Conservation (phyloP, 2,797 vertebrate genomes). For the Crocodylus rhombifer region DNA sequence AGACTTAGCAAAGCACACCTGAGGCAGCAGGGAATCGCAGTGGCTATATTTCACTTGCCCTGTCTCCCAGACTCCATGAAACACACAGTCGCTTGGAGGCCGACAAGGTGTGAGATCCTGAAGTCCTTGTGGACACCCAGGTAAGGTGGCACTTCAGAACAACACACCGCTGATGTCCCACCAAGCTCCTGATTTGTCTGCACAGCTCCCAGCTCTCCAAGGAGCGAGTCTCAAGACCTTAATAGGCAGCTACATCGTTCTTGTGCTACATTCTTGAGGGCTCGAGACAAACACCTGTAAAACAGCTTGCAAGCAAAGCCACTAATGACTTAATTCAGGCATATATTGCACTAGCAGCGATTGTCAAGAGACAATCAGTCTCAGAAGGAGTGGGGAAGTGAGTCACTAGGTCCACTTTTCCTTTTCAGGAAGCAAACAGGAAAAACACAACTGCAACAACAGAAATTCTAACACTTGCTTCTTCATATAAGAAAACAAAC, state of each 20-base stretch:
- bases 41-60: not conserved
- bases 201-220: not conserved
- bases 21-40: no score
- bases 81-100: not conserved
- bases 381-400: slow-evolving; percentile 7
- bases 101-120: not conserved
- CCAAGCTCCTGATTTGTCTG: fast-evolving
- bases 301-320: not conserved
- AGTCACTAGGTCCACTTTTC: not conserved
- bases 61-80: not conserved
- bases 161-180: not conserved
- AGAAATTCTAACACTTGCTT: not conserved
- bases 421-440: not conserved
- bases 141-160: not conserved
- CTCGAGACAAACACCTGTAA: not conserved
- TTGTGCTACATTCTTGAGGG: not conserved
- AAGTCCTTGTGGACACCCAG: not conserved
- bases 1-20: no score
- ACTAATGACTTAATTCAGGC: not conserved
- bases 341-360: not conserved
- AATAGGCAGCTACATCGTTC: not conserved
- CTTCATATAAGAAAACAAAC: not conserved
- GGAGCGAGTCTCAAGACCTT: not conserved
- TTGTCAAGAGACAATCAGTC: not conserved
- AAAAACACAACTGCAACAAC: not conserved